Conservation (phyloP, 1,140 invertebrate genomes). For the Drosophila lowei region DNA sequence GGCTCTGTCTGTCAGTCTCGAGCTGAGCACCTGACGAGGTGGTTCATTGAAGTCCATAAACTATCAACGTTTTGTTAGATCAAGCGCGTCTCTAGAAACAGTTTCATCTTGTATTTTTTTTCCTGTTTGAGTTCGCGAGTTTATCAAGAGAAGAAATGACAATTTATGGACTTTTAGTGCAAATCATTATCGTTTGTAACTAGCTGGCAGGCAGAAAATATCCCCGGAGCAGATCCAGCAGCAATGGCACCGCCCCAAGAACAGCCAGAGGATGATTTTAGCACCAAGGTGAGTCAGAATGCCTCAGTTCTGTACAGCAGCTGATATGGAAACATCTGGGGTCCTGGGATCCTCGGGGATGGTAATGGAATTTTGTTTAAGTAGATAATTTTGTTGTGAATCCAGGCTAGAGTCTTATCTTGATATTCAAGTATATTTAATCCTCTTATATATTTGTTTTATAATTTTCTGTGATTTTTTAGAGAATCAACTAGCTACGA, state of each 20-base stretch:
- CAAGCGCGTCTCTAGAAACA: conserved; percentile 45
- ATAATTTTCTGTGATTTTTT: no score
- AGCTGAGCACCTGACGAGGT: conserved; percentile 55
- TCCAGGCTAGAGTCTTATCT: no score
- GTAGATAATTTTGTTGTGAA: no score
- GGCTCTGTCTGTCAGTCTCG: conserved; percentile 48
- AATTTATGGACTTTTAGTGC: conserved; percentile 72
- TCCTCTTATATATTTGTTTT: no score
- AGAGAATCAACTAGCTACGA: no score
- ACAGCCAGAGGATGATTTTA: conserved; percentile 65
- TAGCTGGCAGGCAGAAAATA: conserved; percentile 12
- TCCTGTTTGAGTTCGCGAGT: conserved; percentile 32
- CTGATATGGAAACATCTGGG: no score
- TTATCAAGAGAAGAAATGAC: conserved; percentile 53
- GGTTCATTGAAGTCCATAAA: conserved; percentile 43
- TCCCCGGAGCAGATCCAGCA: not conserved
- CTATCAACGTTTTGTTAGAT: conserved; percentile 15
- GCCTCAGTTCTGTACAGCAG: no score
- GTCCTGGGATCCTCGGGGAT: no score
- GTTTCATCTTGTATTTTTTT: conserved; percentile 2
- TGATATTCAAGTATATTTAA: no score
- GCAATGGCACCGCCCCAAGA: conserved; percentile 63
- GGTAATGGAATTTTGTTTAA: no score
- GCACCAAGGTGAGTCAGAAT: conserved; percentile 57
- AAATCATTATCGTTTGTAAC: conserved; percentile 71